These are phyloP conservation scores for Phoebastria nigripes DNA, from an alignment of 2,797 vertebrate genomes.

Conservation along the genomic window DNA sequence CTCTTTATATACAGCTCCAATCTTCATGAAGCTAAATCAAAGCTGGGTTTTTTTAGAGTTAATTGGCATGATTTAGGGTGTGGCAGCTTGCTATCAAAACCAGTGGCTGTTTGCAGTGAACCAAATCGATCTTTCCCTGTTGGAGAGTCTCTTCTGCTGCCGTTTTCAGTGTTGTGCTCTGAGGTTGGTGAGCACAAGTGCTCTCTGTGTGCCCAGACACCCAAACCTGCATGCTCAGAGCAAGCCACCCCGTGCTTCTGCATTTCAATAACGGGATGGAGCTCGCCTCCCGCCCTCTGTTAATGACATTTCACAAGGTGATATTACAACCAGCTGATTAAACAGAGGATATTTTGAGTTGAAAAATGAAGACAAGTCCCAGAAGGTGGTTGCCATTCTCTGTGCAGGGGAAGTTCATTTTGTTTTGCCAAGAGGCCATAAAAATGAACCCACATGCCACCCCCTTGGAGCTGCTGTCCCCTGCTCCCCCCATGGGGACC, in stretches of 20 bases:
- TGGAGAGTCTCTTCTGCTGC: not conserved
- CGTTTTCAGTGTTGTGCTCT: rapidly evolving
- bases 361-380: not conserved
- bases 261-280: rapidly evolving
- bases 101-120: not conserved
- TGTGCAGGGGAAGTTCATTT: rapidly evolving
- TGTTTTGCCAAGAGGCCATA: not conserved
- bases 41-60: not conserved
- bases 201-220: no score
- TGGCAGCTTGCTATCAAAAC: not conserved
- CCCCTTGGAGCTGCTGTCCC: not conserved
- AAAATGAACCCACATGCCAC: not conserved
- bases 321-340: not conserved
- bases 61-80: not conserved
- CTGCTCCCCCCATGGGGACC: not conserved
- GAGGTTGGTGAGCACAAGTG: not conserved
- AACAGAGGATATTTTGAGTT: not conserved
- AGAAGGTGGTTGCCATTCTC: not conserved
- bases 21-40: not conserved
- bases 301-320: not conserved
- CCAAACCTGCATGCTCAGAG: rapidly evolving
- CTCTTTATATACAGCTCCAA: not conserved
- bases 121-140: not conserved
- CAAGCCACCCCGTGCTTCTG: rapidly evolving
- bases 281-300: not conserved